Conservation (phyloP, 2,113 vertebrate genomes). For the Callaeas wilsoni region DNA sequence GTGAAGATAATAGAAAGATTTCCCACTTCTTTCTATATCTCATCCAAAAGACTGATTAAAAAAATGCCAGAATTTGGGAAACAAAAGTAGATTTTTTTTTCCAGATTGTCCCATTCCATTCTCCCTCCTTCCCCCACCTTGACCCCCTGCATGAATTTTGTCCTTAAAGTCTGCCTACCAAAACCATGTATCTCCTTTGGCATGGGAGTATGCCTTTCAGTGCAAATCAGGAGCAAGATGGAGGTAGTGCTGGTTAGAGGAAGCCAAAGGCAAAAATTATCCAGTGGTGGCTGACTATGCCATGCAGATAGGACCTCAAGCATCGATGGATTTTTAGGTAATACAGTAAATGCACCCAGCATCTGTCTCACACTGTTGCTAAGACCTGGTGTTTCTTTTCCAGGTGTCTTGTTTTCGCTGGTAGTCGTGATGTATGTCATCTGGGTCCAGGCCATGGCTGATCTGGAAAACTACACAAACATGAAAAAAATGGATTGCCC, state of each 20-base stretch:
- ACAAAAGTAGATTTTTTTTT: background rate
- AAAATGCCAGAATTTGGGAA: background rate
- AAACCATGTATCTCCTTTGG: background rate
- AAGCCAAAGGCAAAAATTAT: background rate
- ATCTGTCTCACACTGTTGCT: background rate
- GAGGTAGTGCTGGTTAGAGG: background rate
- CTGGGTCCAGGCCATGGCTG: conserved; percentile 85
- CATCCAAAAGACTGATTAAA: background rate
- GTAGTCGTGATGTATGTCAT: conserved; percentile 85
- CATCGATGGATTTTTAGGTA: background rate
- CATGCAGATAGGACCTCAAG: background rate
- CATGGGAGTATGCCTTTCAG: background rate
- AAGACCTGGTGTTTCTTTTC: conserved; percentile 32
- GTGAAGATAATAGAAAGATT: background rate
- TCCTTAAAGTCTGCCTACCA: background rate
- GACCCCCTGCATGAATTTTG: background rate
- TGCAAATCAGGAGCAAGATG: background rate
- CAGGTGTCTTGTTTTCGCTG: conserved; percentile 86
- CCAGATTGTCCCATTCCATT: background rate
- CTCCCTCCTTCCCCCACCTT: background rate
- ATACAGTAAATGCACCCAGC: background rate
- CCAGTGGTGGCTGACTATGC: background rate
- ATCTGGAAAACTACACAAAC: conserved; percentile 78
- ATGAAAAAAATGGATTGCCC: conserved; percentile 73
- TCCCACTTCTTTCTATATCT: background rate